phyloP scores from a whole-genome alignment of 2,797 vertebrate species.

The Macrochelys suwanniensis region DNA sequence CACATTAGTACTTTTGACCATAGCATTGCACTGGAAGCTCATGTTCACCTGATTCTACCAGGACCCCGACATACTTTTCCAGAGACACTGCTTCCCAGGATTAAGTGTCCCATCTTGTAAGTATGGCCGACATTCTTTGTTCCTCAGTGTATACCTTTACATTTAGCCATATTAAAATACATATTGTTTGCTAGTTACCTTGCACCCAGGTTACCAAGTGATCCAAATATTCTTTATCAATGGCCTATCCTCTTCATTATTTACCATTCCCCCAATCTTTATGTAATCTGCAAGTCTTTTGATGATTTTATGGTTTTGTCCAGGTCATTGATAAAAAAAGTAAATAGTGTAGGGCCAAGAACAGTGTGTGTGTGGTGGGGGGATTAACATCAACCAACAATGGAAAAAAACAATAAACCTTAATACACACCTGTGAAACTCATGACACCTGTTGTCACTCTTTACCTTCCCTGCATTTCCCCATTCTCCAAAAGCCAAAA shows the following conservation, averaged over 20 bases:
- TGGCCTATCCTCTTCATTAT: neutral
- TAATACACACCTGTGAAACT: neutral
- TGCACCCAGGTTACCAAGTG: neutral
- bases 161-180: neutral
- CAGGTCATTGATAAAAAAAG: too few relatives aligned
- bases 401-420: neutral
- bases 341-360: too few relatives aligned
- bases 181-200: neutral
- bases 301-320: too few relatives aligned
- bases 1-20: neutral
- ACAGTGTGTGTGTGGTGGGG: too few relatives aligned
- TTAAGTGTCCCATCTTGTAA: neutral
- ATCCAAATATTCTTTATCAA: neutral
- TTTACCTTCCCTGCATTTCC: neutral
- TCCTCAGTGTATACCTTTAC: neutral
- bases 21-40: neutral
- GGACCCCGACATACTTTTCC: neutral
- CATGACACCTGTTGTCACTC: neutral
- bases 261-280: neutral
- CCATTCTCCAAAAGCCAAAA: neutral
- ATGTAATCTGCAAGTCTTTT: neutral
- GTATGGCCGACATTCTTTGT: neutral
- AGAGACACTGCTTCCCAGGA: neutral
- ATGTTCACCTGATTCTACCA: neutral
- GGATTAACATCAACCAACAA: neutral